Evolutionary conservation across 2,888 invertebrate species (phyloP), one percentile per base, ranked within the genome.

Genomic region (Zootermopsis nevadensis): DNA sequence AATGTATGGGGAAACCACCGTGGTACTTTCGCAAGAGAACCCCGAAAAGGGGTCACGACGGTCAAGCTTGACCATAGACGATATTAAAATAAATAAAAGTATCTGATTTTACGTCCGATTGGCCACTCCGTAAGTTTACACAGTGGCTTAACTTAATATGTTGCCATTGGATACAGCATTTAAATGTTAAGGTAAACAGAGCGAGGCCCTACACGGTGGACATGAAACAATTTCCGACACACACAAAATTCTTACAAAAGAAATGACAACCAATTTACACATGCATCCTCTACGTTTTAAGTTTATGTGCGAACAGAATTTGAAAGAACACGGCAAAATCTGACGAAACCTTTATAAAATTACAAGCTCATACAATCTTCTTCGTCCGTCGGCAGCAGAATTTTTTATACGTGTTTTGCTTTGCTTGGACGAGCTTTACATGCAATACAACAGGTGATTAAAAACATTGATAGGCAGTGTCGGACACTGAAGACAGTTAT

Each of bases 171-270:
- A 79, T 66, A 79, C 66, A 38, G 74, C 66, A 79, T 66, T 35
- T 79, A 79, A 79, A 79, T 66, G 79, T 79, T 74, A 79, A 66
- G 60, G 79, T 79, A 60, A 79, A 79, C 66, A 79, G n/a, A 66
- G 38, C 60, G 15, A 12, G 27, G 38, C 66, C 66, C 38, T 12
- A 42, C 74, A 74, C n/a, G 33, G 24, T 22, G 66, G 60, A 66
- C 79, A 66, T 66, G 35, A 38, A 24, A 79, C 66, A 79, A 60
- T 60, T 79, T 38, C 60, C 24, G 60, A 66, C 60, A 79, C 60
- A 38, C 2, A 38, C 2, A 55, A 77, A n/a, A 77, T 77, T 55
- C 53, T 22, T 33, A 77, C 55, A 60, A 60, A 38, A 69, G 33
- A 69, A 69, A 33, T 7, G 69, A 74, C 38, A 74, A 74, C 38